Conservation (phyloP, 2,888 invertebrate genomes). For the Macrosoma leucophasiata region DNA sequence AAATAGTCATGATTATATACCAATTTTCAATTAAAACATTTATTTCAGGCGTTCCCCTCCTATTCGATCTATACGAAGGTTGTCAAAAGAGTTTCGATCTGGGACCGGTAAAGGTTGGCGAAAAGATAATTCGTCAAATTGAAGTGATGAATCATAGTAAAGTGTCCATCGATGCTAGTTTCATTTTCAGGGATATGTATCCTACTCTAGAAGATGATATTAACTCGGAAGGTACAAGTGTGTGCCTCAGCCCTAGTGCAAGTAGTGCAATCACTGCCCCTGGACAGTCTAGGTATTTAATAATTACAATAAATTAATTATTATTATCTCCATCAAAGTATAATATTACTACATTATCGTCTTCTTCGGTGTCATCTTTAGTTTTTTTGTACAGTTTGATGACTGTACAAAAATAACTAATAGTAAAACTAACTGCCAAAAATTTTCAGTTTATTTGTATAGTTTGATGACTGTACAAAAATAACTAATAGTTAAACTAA, state of each 20-base stretch:
- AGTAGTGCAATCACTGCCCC: slow-evolving; percentile 22
- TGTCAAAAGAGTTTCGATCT: slow-evolving; percentile 65
- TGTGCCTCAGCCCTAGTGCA: slow-evolving; percentile 45
- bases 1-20: too few species aligned
- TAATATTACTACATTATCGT: too few species aligned
- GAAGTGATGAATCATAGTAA: slow-evolving; percentile 76
- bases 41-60: slow-evolving; percentile 52
- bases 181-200: slow-evolving; percentile 69
- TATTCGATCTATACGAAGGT: slow-evolving; percentile 65
- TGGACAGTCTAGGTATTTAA: slow-evolving; percentile 50
- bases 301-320: too few species aligned
- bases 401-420: too few species aligned
- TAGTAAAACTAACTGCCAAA: too few species aligned
- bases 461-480: too few species aligned
- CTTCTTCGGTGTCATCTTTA: too few species aligned
- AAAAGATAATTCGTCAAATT: slow-evolving; percentile 65
- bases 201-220: slow-evolving; percentile 44
- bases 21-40: too few species aligned
- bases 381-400: too few species aligned
- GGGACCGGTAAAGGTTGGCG: slow-evolving; percentile 66
- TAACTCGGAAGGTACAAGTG: slow-evolving; percentile 53
- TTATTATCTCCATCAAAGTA: too few species aligned
- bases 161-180: slow-evolving; percentile 68
- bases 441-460: too few species aligned
- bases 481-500: too few species aligned